Evolutionary conservation across 2,113 vertebrate genomes (phyloP), one percentile per base, ranked within the genome.

Genomic region (Madoqua kirkii): DNA sequence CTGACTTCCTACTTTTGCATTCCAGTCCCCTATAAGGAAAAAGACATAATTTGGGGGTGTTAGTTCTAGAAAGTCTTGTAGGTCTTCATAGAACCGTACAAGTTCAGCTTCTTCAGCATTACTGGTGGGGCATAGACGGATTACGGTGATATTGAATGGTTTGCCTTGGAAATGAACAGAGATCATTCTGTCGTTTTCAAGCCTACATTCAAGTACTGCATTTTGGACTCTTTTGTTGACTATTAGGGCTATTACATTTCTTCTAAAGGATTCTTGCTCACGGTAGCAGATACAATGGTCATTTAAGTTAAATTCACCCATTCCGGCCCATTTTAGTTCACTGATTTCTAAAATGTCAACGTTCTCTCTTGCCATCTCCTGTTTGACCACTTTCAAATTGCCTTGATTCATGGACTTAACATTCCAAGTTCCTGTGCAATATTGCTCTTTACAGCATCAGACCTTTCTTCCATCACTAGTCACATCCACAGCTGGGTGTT

Each of bases 21-120:
- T 36, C 10, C 17, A 71, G 17, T 23, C 19, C n/a, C 64, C n/a
- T 21, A 71, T 36, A 36, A 71, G 10, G 64, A 71, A 67, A 67
- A 71, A 17, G 17, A 71, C 4, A 71, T 71, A 4, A 11, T 36
- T 71, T 36, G 0, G 17, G n/a, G 64, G 17, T 23, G 1, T 36
- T 36, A 23, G 64, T 71, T 21, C 64, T 71, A 71, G 64, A 71
- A 71, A n/a, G n/a, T 71, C n/a, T 36, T 67, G 8, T 11, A 21
- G 17, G 9, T 71, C 64, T 71, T 71, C 7, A 71, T 36, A 71
- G n/a, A 71, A 23, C 64, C 0, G 0, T 36, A 36, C n/a, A 71
- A 71, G 4, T 36, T 71, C 17, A 71, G n/a, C 9, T 71, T 71
- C 64, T 71, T 71, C 64, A 36, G 64, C n/a, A 23, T 71, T 71